A percentile compares a stretch with the other conserved stretches of the same genome.
Evolutionary conservation across 2,113 vertebrate genomes (phyloP).

Genomic region (Lophura nycthemera): DNA sequence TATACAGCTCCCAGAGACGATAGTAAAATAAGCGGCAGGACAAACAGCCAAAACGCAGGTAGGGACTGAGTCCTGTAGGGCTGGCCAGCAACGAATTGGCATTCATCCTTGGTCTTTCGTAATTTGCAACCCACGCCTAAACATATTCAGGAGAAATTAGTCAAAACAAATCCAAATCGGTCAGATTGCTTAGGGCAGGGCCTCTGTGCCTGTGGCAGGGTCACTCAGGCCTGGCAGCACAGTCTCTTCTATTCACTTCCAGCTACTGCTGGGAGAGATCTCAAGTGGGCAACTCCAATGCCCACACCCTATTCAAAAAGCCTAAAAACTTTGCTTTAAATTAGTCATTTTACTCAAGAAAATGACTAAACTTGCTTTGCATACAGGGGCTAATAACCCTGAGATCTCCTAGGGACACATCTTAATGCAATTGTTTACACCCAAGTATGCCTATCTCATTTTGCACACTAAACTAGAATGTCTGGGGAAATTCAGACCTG

Average conservation of each 20-base stretch:
- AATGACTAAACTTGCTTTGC: not conserved
- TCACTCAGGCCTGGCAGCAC: not conserved
- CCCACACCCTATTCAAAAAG: not conserved
- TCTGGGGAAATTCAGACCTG: not conserved
- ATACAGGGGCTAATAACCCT: not conserved
- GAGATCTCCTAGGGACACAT: not conserved
- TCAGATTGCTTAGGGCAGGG: not conserved
- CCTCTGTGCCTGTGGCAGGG: not conserved
- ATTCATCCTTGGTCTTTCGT: constrained; percentile 89
- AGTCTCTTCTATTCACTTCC: not conserved
- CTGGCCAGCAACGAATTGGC: constrained; percentile 90
- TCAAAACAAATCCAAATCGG: not conserved
- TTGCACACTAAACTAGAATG: not conserved
- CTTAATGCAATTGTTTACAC: not conserved
- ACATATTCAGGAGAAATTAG: constrained; percentile 2
- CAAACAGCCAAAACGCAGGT: constrained; percentile 94
- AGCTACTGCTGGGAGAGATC: not conserved
- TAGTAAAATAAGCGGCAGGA: constrained; percentile 94
- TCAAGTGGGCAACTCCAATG: not conserved
- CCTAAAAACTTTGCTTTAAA: not conserved
- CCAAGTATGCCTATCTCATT: not conserved
- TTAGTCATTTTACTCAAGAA: not conserved
- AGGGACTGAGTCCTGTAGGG: constrained; percentile 94
- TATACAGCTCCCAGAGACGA: constrained; percentile 93
- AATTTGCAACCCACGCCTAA: constrained; percentile 93